Evolutionary conservation across 35 echinoderm and acorn worm species (phyloP).

Genomic region (Apostichopus californicus): DNA sequence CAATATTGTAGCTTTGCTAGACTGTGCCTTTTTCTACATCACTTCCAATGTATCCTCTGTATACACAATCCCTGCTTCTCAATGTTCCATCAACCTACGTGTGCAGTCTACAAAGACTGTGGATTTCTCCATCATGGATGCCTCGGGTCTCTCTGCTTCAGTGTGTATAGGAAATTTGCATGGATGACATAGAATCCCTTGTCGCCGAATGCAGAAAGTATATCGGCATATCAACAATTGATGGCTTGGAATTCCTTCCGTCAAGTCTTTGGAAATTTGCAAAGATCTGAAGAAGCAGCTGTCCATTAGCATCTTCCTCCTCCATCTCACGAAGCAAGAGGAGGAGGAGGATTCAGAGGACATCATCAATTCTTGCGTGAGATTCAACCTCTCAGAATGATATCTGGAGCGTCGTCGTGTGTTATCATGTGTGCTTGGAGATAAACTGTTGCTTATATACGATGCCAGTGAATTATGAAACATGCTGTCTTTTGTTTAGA

Average conservation of each 20-base stretch:
- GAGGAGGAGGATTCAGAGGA: neutral
- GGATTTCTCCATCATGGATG: neutral
- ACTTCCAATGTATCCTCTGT: no score
- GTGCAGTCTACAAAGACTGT: neutral
- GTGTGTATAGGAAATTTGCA: neutral
- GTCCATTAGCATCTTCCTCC: neutral
- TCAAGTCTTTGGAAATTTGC: neutral
- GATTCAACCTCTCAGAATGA: no score
- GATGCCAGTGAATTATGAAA: no score
- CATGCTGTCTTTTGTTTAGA: no score
- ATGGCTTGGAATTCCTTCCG: neutral
- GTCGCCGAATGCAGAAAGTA: neutral
- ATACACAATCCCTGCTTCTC: neutral
- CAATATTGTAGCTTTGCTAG: no score
- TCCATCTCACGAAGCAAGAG: neutral
- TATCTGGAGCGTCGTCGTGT: no score
- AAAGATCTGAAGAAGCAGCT: slow-evolving; percentile 14
- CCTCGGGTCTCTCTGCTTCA: neutral
- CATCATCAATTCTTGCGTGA: no score
- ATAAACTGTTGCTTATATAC: no score
- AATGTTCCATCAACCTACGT: neutral
- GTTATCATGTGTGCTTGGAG: no score
- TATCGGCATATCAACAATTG: neutral
- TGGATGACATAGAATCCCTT: neutral
- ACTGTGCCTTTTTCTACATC: no score